These are phyloP conservation scores for Malaclemys terrapin DNA, from an alignment of 2,113 vertebrate species.

Conservation along the genomic window DNA sequence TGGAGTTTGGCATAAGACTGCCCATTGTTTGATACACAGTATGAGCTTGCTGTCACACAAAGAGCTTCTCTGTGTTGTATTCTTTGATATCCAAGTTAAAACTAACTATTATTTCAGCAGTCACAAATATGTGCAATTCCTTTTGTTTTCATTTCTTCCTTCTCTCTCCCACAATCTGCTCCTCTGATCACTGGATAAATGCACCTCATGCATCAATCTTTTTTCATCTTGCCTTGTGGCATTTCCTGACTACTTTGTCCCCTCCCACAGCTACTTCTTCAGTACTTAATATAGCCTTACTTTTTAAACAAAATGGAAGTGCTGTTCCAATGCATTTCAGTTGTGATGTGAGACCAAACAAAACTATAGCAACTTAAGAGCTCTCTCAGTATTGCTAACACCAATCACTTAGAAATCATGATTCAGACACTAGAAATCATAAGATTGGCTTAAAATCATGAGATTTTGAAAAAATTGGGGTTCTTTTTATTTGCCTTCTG, in stretches of 20 bases:
- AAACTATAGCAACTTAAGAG: neutral
- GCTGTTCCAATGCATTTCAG: neutral
- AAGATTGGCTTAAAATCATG: neutral
- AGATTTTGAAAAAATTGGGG: fast-evolving
- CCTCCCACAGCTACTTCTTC: neutral
- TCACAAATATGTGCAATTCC: neutral
- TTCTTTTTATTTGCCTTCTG: neutral
- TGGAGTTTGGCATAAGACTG: neutral
- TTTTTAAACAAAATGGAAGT: neutral
- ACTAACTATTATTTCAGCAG: neutral
- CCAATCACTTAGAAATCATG: neutral
- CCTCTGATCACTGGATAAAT: neutral
- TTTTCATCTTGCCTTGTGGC: neutral
- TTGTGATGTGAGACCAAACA: slow-evolving; percentile 15
- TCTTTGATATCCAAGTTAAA: neutral
- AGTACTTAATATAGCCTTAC: neutral
- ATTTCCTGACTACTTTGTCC: neutral
- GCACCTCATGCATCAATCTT: neutral
- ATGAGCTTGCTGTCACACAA: neutral
- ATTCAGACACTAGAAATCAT: neutral
- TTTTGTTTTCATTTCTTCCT: neutral
- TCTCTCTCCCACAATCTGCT: neutral
- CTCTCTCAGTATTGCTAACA: neutral
- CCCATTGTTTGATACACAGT: fast-evolving
- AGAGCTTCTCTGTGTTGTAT: neutral